These are phyloP conservation scores for Hydropsyche betteni DNA, from an alignment of 2,888 invertebrate genomes.

Conservation along the genomic window DNA sequence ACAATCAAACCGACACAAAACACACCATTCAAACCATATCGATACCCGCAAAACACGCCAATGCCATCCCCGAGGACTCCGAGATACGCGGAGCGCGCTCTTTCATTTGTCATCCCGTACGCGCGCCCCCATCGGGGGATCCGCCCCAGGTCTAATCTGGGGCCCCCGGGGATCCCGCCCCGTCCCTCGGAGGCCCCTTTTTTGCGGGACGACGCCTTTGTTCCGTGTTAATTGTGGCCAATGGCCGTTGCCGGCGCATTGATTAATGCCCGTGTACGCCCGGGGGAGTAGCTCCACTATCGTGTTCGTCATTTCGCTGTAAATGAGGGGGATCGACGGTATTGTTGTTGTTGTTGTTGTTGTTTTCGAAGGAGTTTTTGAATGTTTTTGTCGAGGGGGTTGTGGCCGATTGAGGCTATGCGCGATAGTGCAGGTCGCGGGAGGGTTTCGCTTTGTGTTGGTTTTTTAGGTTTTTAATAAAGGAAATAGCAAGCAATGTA, in stretches of 20 bases:
- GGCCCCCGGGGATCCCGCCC: constrained; percentile 13
- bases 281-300: constrained; percentile 19
- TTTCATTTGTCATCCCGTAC: constrained; percentile 51
- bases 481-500: too few relatives aligned
- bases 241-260: constrained; percentile 46
- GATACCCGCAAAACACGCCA: neutral
- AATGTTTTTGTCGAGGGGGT: too few relatives aligned
- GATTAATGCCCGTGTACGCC: constrained; percentile 42
- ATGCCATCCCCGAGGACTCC: neutral
- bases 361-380: too few relatives aligned
- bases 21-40: too few relatives aligned
- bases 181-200: constrained; percentile 13
- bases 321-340: neutral
- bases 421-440: too few relatives aligned
- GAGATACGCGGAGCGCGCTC: neutral
- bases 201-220: constrained; percentile 39
- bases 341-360: too few relatives aligned
- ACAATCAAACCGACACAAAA: too few relatives aligned
- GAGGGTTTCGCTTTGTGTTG: too few relatives aligned
- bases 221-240: constrained; percentile 50
- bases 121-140: constrained; percentile 13
- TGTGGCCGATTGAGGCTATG: too few relatives aligned
- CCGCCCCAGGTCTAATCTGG: constrained; percentile 27
- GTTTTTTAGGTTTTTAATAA: too few relatives aligned
- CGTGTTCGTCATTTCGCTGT: constrained; percentile 8